Conservation (phyloP, 2,797 vertebrate species). For the Pantherophis alleghaniensis region DNA sequence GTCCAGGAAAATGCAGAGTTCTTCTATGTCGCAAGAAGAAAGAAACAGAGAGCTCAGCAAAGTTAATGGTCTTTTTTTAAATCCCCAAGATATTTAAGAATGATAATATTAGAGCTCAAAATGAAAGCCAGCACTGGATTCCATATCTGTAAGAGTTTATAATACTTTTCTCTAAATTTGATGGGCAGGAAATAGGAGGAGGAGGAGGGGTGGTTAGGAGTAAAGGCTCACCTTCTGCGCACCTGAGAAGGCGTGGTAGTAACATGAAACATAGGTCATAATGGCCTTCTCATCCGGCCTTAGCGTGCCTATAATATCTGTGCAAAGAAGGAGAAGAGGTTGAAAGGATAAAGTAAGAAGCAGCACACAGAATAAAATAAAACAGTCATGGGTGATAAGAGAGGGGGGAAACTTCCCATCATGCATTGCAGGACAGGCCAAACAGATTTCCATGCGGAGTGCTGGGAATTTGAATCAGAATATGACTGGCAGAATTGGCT, state of each 20-base stretch:
- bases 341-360: conserved; percentile 79
- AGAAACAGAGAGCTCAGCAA: conserved; percentile 22
- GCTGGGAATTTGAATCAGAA: conserved; percentile 71
- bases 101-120: background rate
- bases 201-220: conserved; percentile 53
- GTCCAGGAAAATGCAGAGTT: conserved; percentile 23
- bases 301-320: conserved; percentile 99
- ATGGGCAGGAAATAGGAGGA: conserved; percentile 57
- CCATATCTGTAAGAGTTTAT: conserved; percentile 22
- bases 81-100: background rate
- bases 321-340: conserved; percentile 86
- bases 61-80: conserved; percentile 18
- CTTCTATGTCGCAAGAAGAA: conserved; percentile 27
- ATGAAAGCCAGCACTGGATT: background rate
- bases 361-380: conserved; percentile 73
- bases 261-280: conserved; percentile 99
- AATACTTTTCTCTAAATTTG: conserved; percentile 13
- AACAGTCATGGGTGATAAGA: conserved; percentile 68
- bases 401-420: conserved; percentile 75
- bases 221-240: conserved; percentile 96
- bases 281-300: conserved; percentile 97
- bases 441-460: conserved; percentile 78
- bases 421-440: conserved; percentile 81
- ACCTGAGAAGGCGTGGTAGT: conserved; percentile 99
- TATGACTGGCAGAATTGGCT: conserved; percentile 66